Base-by-base conservation (phyloP, 2,888 invertebrate species). In the Xylophagus ater region DNA sequence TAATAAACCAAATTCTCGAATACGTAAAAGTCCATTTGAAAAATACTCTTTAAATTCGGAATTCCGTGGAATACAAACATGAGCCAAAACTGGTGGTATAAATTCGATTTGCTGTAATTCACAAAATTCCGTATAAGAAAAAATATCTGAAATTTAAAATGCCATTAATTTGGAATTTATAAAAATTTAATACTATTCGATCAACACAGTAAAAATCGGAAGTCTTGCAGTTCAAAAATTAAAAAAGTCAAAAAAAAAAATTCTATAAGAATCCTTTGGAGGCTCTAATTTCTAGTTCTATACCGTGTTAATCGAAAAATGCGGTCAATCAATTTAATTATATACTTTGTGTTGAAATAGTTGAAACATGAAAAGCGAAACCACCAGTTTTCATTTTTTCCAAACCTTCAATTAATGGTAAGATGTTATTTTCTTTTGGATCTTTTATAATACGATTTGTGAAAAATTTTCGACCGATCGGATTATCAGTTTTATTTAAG, bases 311-410 rank as follows among this genome's bases (percentile, higher is more conserved):
- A n/a, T n/a, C n/a, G n/a, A n/a, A n/a, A n/a, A n/a, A n/a, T n/a
- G n/a, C n/a, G n/a, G n/a, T n/a, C n/a, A n/a, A n/a, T n/a, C n/a
- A n/a, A n/a, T n/a, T n/a, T n/a, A n/a, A n/a, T n/a, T n/a, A n/a
- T n/a, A n/a, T n/a, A n/a, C n/a, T n/a, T n/a, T n/a, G n/a, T n/a
- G n/a, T n/a, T n/a, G n/a, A n/a, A n/a, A n/a, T n/a, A n/a, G 13
- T 21, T 4, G 25, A 25, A 12, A 26, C 35, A 26, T 35, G 35
- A 10, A 21, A 35, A 3, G 26, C 35, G 17, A 35, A 35, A 4
- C 35, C 26, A 26, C 35, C 35, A n/a, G 12, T 4, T 12, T 35
- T 9, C 7, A 35, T 21, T 10, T 15, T 8, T n/a, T 26, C 4
- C 3, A 35, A 19, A 10, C 35, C 35, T 12, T 26, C 35, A 10